Percentiles rank a stretch among this genome's conserved stretches.
These are phyloP conservation scores for Mythimna pallens DNA, from an alignment of 2,888 invertebrate species.

Conservation along the genomic window DNA sequence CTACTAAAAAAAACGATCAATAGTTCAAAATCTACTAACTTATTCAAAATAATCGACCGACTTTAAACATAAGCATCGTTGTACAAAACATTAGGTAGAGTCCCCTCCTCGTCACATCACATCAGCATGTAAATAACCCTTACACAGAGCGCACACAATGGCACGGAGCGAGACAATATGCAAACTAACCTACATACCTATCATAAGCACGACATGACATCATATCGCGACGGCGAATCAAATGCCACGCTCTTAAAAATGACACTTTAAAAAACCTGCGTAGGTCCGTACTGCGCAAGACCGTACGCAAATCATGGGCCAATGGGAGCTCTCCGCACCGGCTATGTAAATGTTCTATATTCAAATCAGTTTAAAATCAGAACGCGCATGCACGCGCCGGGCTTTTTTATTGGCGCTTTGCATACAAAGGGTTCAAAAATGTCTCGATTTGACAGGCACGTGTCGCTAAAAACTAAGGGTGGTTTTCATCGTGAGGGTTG, in stretches of 20 bases:
- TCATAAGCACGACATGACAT: constrained; percentile 41
- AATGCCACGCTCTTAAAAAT: constrained; percentile 73
- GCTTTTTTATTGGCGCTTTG: constrained; percentile 87
- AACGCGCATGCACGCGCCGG: constrained; percentile 88
- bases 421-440: constrained; percentile 78
- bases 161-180: constrained; percentile 49
- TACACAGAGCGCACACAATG: constrained; percentile 29
- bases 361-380: constrained; percentile 90
- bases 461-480: constrained; percentile 74
- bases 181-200: constrained; percentile 60
- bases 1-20: neutral
- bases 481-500: constrained; percentile 62
- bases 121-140: constrained; percentile 27
- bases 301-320: constrained; percentile 81
- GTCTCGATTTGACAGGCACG: constrained; percentile 62
- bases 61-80: constrained; percentile 1
- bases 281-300: constrained; percentile 80
- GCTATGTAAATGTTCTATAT: constrained; percentile 88
- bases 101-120: constrained; percentile 21
- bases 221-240: constrained; percentile 80
- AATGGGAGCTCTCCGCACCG: constrained; percentile 75
- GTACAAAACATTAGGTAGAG: constrained; percentile 7
- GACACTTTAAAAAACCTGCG: constrained; percentile 80
- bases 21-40: neutral
- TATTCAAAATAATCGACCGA: neutral